Conservation (phyloP, 1,140 invertebrate species). For the Pogonognathellus flavescens region DNA sequence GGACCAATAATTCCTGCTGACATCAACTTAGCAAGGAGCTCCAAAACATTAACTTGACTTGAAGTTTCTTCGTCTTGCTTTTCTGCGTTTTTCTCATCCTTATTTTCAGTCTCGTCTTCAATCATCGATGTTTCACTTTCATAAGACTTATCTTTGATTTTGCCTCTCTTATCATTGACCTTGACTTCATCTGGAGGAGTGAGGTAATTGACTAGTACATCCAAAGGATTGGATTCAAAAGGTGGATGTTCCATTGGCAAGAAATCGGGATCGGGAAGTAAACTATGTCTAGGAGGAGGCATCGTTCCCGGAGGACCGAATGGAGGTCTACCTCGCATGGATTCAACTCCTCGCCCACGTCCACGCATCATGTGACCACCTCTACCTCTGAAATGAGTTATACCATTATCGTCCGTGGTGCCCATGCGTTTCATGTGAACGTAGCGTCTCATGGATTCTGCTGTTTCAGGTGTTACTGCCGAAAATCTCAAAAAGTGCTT, state of each 20-base stretch:
- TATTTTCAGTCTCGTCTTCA: slow-evolving; percentile 13
- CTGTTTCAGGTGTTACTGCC: slow-evolving; percentile 81
- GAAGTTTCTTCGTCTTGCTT: not conserved
- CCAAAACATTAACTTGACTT: slow-evolving; percentile 80
- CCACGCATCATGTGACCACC: slow-evolving; percentile 24
- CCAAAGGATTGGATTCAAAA: slow-evolving; percentile 41
- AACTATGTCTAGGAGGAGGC: slow-evolving; percentile 12
- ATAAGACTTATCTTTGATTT: slow-evolving; percentile 24
- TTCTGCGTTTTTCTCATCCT: not conserved
- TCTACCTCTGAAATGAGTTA: slow-evolving; percentile 20
- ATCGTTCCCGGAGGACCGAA: slow-evolving; percentile 4
- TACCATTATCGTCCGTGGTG: not conserved
- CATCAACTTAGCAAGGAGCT: slow-evolving; percentile 86
- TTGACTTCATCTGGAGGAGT: slow-evolving; percentile 13
- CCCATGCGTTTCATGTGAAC: slow-evolving; percentile 2
- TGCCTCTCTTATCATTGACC: not conserved
- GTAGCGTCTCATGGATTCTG: slow-evolving; percentile 62
- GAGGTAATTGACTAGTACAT: slow-evolving; percentile 49
- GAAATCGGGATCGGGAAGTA: not conserved
- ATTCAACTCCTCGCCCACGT: slow-evolving; percentile 1
- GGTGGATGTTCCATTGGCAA: not conserved
- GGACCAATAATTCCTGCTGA: slow-evolving; percentile 83
- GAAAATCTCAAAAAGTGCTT: slow-evolving; percentile 88
- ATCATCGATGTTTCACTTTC: slow-evolving; percentile 36
- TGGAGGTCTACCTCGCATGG: slow-evolving; percentile 19